Evolutionary conservation across 2,888 invertebrate genomes (phyloP).

Genomic region (Ormyrus rosae): DNA sequence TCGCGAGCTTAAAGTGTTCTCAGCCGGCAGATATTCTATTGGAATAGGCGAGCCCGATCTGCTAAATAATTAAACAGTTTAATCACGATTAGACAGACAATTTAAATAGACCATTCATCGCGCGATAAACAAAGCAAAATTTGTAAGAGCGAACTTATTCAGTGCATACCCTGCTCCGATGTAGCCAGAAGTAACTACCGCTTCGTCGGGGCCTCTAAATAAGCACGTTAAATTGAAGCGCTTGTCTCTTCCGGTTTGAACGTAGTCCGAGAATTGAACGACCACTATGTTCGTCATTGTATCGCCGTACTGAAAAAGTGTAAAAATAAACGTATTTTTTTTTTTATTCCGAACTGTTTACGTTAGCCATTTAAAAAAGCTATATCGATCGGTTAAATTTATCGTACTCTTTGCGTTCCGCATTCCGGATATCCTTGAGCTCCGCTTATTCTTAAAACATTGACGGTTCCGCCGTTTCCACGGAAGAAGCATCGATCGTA

Average conservation of each 20-base stretch:
- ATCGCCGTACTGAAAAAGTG: slow-evolving; percentile 85
- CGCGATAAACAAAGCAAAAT: no score
- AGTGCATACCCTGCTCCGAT: slow-evolving; percentile 89
- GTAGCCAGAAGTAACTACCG: slow-evolving; percentile 94
- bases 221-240: slow-evolving; percentile 95
- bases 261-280: slow-evolving; percentile 94
- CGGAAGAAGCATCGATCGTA: slow-evolving; percentile 94
- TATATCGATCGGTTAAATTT: neutral
- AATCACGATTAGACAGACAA: neutral
- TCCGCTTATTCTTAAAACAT: slow-evolving; percentile 90
- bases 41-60: slow-evolving; percentile 95
- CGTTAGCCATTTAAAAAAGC: neutral
- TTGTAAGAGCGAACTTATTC: neutral
- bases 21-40: slow-evolving; percentile 93
- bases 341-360: neutral
- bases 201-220: slow-evolving; percentile 93
- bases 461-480: slow-evolving; percentile 90
- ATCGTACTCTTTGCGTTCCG: slow-evolving; percentile 87
- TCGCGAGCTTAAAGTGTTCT: slow-evolving; percentile 92
- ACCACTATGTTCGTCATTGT: slow-evolving; percentile 96
- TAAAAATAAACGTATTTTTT: neutral
- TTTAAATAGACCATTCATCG: no score
- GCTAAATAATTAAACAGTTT: slow-evolving; percentile 62
- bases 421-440: slow-evolving; percentile 96
- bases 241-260: slow-evolving; percentile 93